A percentile compares a stretch with the other conserved stretches of the same genome.
Evolutionary conservation across 2,888 invertebrate species (phyloP).

Genomic region (Diarsia mendica): DNA sequence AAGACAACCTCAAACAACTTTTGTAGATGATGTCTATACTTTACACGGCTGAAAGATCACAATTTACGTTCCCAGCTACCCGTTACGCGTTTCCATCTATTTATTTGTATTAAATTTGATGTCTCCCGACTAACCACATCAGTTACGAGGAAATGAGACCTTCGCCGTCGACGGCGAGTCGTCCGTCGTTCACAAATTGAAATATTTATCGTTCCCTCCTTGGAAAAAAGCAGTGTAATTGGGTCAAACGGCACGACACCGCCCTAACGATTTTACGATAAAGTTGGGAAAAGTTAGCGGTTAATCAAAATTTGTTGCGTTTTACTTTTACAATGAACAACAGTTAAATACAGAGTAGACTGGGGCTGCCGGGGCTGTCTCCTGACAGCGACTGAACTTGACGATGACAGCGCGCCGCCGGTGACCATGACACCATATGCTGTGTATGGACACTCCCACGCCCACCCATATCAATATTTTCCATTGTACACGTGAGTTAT

Average conservation of each 20-base stretch:
- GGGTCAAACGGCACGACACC: conserved; percentile 65
- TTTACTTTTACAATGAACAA: conserved; percentile 49
- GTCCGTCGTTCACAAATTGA: conserved; percentile 57
- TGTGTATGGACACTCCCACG: conserved; percentile 74
- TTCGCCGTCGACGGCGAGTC: conserved; percentile 33
- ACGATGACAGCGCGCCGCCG: conserved; percentile 67
- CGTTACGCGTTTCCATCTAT: conserved; percentile 12
- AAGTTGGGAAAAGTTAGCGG: conserved; percentile 54
- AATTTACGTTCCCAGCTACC: conserved; percentile 13
- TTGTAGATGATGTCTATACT: not conserved
- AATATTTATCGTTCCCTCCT: conserved; percentile 59
- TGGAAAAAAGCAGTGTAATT: conserved; percentile 62
- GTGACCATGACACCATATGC: conserved; percentile 74
- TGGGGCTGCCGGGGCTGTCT: conserved; percentile 60
- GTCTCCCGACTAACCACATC: conserved; percentile 40
- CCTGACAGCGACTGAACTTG: conserved; percentile 76
- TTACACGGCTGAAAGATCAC: conserved; percentile 1
- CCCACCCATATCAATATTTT: conserved; percentile 44
- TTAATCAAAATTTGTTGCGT: conserved; percentile 50
- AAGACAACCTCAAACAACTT: not conserved
- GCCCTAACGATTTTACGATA: conserved; percentile 47
- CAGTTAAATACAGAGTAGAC: conserved; percentile 58
- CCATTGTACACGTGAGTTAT: conserved; percentile 13
- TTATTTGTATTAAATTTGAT: conserved; percentile 29
- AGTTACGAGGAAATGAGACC: conserved; percentile 45